Base-by-base conservation (phyloP, 2,888 invertebrate species). In the Leptopterna dolabrata region DNA sequence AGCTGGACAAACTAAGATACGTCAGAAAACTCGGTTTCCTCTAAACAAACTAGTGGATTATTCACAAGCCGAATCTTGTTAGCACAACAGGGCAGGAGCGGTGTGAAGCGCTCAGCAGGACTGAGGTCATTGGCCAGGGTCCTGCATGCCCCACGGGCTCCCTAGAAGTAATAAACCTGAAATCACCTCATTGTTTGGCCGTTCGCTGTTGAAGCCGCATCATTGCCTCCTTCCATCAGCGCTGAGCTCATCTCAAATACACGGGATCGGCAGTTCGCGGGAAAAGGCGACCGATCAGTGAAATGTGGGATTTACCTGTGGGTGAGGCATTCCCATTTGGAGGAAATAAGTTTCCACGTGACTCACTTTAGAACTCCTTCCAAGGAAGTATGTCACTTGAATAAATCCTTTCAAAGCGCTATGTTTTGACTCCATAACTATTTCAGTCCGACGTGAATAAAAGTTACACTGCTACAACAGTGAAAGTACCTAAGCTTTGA, bases 111-210 rank as follows among this genome's bases (percentile, higher is more conserved):
- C 51, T 63, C 30, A 36, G 80, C 30, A 73, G 73, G 36, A 36
- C 41, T 3, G 73, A 73, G 73, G 73, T 73, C 73, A 19, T 73
- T 73, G 73, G 73, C 73, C 73, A 73, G 30, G 13, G 24, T 16
- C 73, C 41, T 73, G 73, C 41, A 41, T 30, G 73, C 73, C 73
- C 73, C 73, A n/a, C 4, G 73, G 36, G 73, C 36, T 73, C 73
- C 73, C 41, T 73, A 73, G 73, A 73, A 73, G 73, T 73, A 73
- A 73, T 73, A 73, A 73, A 73, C 73, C 73, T 73, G 30, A 41
- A 73, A 73, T 73, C 73, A 73, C 73, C 73, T 73, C 73, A 73
- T 73, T 73, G 73, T 73, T 73, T 73, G 73, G 73, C 73, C 36
- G 73, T 73, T 41, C 73, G 73, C 41, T 73, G 36, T 73, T 19